Evolutionary conservation across 2,888 invertebrate species (phyloP), one percentile per base, ranked within the genome.

Genomic region (Subacronicta megacephala): DNA sequence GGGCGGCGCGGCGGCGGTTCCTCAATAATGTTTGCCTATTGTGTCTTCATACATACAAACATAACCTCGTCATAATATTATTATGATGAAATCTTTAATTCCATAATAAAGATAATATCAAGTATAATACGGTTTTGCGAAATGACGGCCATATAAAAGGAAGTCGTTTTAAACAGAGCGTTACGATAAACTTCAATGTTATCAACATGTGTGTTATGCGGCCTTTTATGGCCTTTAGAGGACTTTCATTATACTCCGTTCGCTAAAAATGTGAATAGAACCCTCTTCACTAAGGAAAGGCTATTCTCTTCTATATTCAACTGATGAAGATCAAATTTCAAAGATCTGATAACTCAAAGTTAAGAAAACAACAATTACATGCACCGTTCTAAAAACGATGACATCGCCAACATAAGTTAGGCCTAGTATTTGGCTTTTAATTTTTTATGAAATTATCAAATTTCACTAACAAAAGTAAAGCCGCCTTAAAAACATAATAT

Each of bases 81-180:
- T 23, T 0, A 23, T 15, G 64, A 63, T 64, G 63, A 12, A 37
- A 65, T 65, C 71, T 46, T 57, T 26, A 57, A 70, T 56, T 46
- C 42, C 18, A 23, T 45, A 64, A 18, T 16, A n/a, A 37, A 33
- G 46, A 64, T 57, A 33, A 16, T 9, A 64, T 64, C 50, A 23
- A 46, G 10, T 47, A 37, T 33, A 3, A 40, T 44, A 37, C 31
- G 29, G 29, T 15, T 65, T 51, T 40, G 35, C 49, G 46, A 46
- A 64, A 65, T 64, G 17, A 51, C 42, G 38, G 46, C 46, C 26
- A 38, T 40, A 15, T 10, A 29, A 41, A 35, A 23, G n/a, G 40
- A 65, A 64, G 51, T 35, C 37, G 45, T 29, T 44, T 17, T 36
- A 47, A 70, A 23, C 35, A 70, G 71, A 66, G 65, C 71, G 71